Evolutionary conservation across 2,797 vertebrate species (phyloP).

Genomic region (Xenopus petersii): DNA sequence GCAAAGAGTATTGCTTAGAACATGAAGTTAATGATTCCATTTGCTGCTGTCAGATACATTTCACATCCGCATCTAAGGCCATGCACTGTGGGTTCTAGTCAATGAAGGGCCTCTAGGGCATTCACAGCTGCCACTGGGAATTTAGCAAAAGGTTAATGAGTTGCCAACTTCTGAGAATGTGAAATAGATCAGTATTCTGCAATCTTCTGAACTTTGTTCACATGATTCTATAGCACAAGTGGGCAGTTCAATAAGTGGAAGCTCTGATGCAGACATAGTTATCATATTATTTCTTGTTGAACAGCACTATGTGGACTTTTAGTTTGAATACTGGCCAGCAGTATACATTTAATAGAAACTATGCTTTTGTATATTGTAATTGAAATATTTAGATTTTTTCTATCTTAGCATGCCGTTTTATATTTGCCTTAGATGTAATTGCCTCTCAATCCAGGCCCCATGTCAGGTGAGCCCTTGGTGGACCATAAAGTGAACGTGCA

Average conservation of each 20-base stretch:
- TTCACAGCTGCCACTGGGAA: neutral
- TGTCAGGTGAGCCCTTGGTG: too few relatives aligned
- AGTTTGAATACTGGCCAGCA: too few relatives aligned
- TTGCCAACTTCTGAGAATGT: neutral
- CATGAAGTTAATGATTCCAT: neutral
- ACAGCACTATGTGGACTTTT: too few relatives aligned
- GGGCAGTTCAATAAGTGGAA: neutral
- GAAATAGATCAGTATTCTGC: neutral
- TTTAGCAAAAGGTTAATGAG: neutral
- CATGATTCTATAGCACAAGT: neutral
- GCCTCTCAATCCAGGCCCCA: too few relatives aligned
- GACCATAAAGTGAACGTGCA: too few relatives aligned
- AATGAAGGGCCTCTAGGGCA: neutral
- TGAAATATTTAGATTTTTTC: too few relatives aligned
- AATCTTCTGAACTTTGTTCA: neutral
- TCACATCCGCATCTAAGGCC: neutral
- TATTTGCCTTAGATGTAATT: too few relatives aligned
- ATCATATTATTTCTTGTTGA: too few relatives aligned
- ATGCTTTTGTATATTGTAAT: too few relatives aligned
- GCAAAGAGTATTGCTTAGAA: neutral
- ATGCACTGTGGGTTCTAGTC: neutral
- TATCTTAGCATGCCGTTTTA: too few relatives aligned
- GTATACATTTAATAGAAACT: too few relatives aligned
- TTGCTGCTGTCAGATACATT: conserved; percentile 4
- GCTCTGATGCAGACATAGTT: neutral